Evolutionary conservation across 2,888 invertebrate species (phyloP), one percentile per base, ranked within the genome.

Genomic region (Beris chalybata): DNA sequence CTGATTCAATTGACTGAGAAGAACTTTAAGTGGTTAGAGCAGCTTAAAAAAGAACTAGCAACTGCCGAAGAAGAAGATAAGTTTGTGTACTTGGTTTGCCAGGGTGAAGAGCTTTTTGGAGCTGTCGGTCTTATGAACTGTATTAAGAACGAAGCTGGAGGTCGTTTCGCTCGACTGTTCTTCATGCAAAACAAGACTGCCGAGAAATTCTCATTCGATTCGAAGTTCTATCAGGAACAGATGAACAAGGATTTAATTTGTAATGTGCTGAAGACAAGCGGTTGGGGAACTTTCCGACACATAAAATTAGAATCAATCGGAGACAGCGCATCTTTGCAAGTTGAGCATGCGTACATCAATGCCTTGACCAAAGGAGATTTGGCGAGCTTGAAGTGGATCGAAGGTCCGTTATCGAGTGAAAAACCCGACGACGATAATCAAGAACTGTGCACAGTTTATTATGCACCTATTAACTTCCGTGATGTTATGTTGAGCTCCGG

Each of bases 401-500:
- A 93, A 83, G 93, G 93, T 65, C 91, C 90, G 61, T 84, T 89
- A 56, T 85, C 87, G 50, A 86, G 85, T 74, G 85, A 87, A 75
- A 68, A 67, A 22, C 75, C 73, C 48, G 44, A 11, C 12, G 67
- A 67, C 12, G 77, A 83, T 71, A 79, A 83, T 4, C 81, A 85
- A 22, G 89, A 91, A 74, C 82, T 94, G 56, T 96, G 95, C 82
- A 86, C 85, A 70, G 95, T 97, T 12, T 92, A 95, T 81, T 97
- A 93, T 82, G 92, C 96, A 2, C 93, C 97, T 48, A 87, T 98
- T 69, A 98, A 98, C 83, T 98, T 98, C 91, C 89, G 97, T 72
- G 98, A 99, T 82, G 89, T 98, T 72, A 99, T 99, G 98, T 83
- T 98, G 76, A 97, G 97, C 32, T 95, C 95, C 30, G 98, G 97